A percentile compares a stretch with the other conserved stretches of the same genome.
Evolutionary conservation across 1,140 invertebrate genomes (phyloP).

Genomic region (Nephotettix cincticeps): DNA sequence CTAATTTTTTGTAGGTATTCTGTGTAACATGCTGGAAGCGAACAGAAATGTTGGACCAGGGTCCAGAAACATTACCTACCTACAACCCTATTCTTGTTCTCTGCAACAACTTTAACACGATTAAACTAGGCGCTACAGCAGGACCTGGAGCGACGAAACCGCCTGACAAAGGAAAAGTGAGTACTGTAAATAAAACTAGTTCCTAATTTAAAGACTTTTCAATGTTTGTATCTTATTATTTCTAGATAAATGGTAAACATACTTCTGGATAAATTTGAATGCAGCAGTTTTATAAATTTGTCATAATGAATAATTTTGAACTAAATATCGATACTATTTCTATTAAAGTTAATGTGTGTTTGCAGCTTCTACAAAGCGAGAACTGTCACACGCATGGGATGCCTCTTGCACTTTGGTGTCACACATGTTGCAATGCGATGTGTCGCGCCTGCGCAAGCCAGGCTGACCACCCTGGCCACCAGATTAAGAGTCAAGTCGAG

Average conservation of each 20-base stretch:
- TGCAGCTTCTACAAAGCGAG: conserved; percentile 46
- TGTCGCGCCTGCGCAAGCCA: conserved; percentile 66
- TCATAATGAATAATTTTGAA: too few relatives aligned
- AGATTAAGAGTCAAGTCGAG: conserved; percentile 64
- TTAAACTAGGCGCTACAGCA: conserved; percentile 35
- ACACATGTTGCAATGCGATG: conserved; percentile 61
- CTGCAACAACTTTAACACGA: conserved; percentile 37
- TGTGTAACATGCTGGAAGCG: conserved; percentile 69
- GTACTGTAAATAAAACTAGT: neutral
- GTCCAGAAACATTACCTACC: conserved; percentile 64
- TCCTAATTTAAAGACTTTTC: too few relatives aligned
- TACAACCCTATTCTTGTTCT: conserved; percentile 57
- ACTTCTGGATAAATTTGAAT: too few relatives aligned
- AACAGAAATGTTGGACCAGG: conserved; percentile 59
- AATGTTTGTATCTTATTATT: too few relatives aligned
- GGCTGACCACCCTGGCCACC: conserved; percentile 62
- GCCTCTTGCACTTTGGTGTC: conserved; percentile 70
- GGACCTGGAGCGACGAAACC: conserved; percentile 42
- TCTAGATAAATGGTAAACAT: too few relatives aligned
- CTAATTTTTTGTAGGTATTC: conserved; percentile 48
- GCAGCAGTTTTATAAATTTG: too few relatives aligned
- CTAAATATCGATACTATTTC: too few relatives aligned
- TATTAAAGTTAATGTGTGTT: too few relatives aligned
- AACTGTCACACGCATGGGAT: conserved; percentile 71
- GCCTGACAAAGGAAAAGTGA: conserved; percentile 49